Percentiles rank a stretch among this genome's conserved stretches.
Evolutionary conservation across 2,888 invertebrate species (phyloP).

Genomic region (Heterodera filipjevi): DNA sequence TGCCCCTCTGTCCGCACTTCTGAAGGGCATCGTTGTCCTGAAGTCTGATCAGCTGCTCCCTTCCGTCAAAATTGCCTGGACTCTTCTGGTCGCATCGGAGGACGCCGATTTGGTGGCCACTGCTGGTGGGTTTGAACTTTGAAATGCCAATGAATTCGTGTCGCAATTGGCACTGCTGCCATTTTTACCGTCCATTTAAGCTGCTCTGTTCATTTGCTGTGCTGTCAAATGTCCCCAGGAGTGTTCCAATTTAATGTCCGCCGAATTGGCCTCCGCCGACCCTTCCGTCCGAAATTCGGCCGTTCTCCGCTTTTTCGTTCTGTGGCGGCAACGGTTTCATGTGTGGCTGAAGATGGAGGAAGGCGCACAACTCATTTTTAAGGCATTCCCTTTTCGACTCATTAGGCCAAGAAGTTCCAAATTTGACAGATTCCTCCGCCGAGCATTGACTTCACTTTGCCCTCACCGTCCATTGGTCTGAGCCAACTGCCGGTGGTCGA

Average conservation of each 20-base stretch:
- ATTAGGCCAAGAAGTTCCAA: constrained; percentile 51
- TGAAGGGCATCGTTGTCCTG: constrained; percentile 74
- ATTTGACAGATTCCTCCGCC: constrained; percentile 80
- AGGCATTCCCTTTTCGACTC: constrained; percentile 69
- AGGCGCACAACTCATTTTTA: constrained; percentile 89
- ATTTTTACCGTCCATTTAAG: constrained; percentile 72
- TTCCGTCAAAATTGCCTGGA: constrained; percentile 20
- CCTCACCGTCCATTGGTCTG: constrained; percentile 96
- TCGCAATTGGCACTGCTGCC: too few species aligned
- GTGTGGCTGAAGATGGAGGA: constrained; percentile 99
- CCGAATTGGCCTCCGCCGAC: constrained; percentile 82
- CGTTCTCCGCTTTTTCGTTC: constrained; percentile 82
- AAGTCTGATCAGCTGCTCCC: constrained; percentile 24
- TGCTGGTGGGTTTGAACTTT: constrained; percentile 29
- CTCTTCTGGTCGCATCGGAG: constrained; percentile 8
- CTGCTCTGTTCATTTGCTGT: constrained; percentile 86
- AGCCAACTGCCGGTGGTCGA: constrained; percentile 73
- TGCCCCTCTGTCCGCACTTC: constrained; percentile 80
- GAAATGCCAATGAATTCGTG: constrained; percentile 70
- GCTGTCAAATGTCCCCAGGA: constrained; percentile 89
- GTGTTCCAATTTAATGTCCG: constrained; percentile 85
- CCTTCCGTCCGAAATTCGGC: constrained; percentile 82
- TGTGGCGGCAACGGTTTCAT: constrained; percentile 96
- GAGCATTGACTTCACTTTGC: constrained; percentile 96
- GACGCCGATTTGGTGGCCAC: constrained; percentile 24